These are phyloP conservation scores for Pelagia noctiluca DNA, from an alignment of 30 jellyfish, hydroid and myxozoan genomes.

Conservation along the genomic window DNA sequence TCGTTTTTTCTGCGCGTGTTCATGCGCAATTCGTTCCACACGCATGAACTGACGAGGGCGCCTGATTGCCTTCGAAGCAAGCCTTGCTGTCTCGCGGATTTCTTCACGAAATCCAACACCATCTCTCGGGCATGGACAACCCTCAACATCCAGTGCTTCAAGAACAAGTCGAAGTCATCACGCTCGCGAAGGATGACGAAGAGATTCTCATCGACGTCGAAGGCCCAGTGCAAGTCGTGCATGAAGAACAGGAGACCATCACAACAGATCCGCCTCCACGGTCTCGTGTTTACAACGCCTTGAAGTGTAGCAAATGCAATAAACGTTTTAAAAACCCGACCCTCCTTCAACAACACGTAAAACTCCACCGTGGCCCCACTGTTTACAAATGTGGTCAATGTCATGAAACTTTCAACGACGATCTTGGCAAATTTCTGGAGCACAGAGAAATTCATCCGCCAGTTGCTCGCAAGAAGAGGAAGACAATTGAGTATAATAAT, in stretches of 20 bases:
- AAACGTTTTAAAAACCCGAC: constrained; percentile 64
- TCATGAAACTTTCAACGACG: constrained; percentile 50
- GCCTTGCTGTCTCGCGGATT: constrained; percentile 14
- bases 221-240: background rate
- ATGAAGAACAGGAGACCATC: constrained; percentile 12
- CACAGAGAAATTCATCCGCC: constrained; percentile 73
- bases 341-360: constrained; percentile 66
- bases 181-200: constrained; percentile 14
- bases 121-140: constrained; percentile 29
- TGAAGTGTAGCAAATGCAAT: constrained; percentile 70
- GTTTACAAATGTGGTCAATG: constrained; percentile 69
- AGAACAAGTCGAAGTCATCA: constrained; percentile 57
- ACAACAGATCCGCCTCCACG: constrained; percentile 20
- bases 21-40: constrained; percentile 1
- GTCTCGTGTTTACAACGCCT: constrained; percentile 15
- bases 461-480: constrained; percentile 56
- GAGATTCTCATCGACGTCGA: constrained; percentile 13
- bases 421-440: constrained; percentile 54
- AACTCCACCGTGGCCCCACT: constrained; percentile 66
- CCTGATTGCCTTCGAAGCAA: constrained; percentile 19
- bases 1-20: constrained; percentile 77
- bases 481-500: constrained; percentile 25
- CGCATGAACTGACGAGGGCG: constrained; percentile 23
- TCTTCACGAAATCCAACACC: background rate
- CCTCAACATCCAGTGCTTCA: constrained; percentile 65